phyloP scores from a whole-genome alignment of 2,113 vertebrate species.

The Beaufortia kweichowensis region DNA sequence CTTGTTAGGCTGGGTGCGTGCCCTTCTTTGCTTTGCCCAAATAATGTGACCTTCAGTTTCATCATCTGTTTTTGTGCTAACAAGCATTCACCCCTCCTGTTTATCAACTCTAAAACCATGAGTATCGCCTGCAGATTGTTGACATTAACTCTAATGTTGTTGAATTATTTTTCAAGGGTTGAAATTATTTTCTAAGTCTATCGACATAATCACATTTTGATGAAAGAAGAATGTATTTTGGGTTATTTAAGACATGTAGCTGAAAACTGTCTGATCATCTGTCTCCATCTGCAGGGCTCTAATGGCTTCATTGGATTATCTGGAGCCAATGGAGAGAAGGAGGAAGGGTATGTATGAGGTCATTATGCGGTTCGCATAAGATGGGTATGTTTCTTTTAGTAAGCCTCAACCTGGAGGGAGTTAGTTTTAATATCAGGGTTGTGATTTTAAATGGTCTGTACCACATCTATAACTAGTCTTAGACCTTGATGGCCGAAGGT shows the following conservation, averaged over 20 bases:
- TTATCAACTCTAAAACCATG: not conserved
- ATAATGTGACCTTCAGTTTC: conserved; percentile 50
- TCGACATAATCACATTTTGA: conserved; percentile 8
- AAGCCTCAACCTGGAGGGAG: not conserved
- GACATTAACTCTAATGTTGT: not conserved
- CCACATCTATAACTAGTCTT: not conserved
- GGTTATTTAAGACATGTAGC: not conserved
- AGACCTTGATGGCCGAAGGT: too few species aligned
- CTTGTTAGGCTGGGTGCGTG: conserved; percentile 49
- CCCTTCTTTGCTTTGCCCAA: conserved; percentile 56
- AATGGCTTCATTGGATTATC: conserved; percentile 72
- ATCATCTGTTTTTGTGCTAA: conserved; percentile 51
- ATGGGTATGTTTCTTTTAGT: not conserved
- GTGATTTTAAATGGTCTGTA: not conserved
- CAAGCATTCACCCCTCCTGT: conserved; percentile 34
- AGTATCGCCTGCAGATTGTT: not conserved
- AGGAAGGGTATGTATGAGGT: conserved; percentile 62
- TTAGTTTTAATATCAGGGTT: not conserved
- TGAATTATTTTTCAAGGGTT: conserved; percentile 9
- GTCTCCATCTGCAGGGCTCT: conserved; percentile 67
- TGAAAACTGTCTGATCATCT: not conserved
- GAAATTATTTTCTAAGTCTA: conserved; percentile 1
- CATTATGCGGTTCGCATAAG: not conserved
- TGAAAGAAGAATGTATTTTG: not conserved
- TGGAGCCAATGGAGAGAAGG: conserved; percentile 75